These are phyloP conservation scores for Asarcornis scutulata DNA, from an alignment of 2,113 vertebrate species.

Conservation along the genomic window DNA sequence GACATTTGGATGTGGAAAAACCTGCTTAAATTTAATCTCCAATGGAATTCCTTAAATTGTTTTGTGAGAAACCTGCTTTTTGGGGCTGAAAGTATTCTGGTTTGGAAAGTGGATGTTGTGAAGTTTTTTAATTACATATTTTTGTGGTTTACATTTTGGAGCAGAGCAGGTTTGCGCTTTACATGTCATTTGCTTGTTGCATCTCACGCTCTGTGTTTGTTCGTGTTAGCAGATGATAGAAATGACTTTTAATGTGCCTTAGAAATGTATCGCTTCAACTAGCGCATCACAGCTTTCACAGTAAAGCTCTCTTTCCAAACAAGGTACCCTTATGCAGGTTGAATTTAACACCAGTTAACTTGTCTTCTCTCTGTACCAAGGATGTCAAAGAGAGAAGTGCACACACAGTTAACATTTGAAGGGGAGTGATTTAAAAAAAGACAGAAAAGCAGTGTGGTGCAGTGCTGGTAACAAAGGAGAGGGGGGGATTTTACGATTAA, in stretches of 20 bases:
- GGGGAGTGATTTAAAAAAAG: neutral
- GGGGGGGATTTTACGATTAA: neutral
- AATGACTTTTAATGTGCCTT: neutral
- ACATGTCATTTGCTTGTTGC: neutral
- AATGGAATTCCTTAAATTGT: neutral
- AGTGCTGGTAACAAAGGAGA: neutral
- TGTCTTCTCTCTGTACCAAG: neutral
- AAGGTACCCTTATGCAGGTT: neutral
- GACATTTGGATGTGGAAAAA: neutral
- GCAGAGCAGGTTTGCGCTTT: neutral
- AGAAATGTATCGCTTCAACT: neutral
- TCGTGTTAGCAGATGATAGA: neutral
- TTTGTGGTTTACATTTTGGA: neutral
- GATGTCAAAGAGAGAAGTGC: neutral
- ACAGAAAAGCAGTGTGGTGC: neutral
- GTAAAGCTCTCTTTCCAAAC: neutral
- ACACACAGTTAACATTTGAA: neutral
- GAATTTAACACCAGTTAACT: neutral
- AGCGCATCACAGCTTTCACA: neutral
- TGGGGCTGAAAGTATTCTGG: neutral
- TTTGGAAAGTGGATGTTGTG: neutral
- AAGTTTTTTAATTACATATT: neutral
- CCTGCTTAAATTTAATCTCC: neutral
- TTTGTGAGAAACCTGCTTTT: neutral
- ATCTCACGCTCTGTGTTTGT: neutral